Base-by-base conservation (phyloP, 1,140 invertebrate genomes). In the Anthonomus grandis region DNA sequence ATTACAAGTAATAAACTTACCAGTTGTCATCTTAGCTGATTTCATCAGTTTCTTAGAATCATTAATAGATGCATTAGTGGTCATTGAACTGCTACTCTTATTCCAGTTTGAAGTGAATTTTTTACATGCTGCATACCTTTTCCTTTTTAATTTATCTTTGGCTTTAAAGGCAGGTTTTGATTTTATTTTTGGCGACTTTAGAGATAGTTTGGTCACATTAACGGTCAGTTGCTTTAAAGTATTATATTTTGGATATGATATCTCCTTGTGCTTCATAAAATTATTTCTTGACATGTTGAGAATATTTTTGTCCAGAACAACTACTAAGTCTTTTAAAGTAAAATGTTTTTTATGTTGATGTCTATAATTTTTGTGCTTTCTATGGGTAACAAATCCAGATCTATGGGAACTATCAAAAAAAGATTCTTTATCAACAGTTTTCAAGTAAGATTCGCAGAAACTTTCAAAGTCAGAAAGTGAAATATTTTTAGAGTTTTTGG, bases 381-480 rank as follows among this genome's bases (percentile, higher is more conserved):
- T 31, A 21, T 36, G 19, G 17, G 46, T 48, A 9, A 48, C 46
- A 48, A 31, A 48, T 34, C 31, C n/a, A 9, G 21, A 45, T 18
- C 23, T 46, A 34, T 18, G 1, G 19, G 25, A 18, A 10, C 36
- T 31, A 4, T 34, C 17, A 18, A 34, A 34, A 31, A 34, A 34
- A 48, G 46, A 17, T 19, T 19, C 46, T 9, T 36, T n/a, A 12
- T 3, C 5, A 10, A 45, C 12, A 17, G 46, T 10, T 19, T n/a
- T 17, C 27, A 19, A 18, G 22, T 48, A 36, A 19, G 25, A 8
- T 15, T 2, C 27, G 21, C 22, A 36, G 36, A 48, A 48, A 8
- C 31, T 36, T 34, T 48, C 46, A 48, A 48, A 48, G 12, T 48
- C 25, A 10, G 31, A 34, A 19, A 48, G 36, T 3, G 27, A 34